Percentiles rank a stretch among this genome's conserved stretches.
Evolutionary conservation across 2,797 vertebrate genomes (phyloP).

Genomic region (Lepilemur ruficaudatus): DNA sequence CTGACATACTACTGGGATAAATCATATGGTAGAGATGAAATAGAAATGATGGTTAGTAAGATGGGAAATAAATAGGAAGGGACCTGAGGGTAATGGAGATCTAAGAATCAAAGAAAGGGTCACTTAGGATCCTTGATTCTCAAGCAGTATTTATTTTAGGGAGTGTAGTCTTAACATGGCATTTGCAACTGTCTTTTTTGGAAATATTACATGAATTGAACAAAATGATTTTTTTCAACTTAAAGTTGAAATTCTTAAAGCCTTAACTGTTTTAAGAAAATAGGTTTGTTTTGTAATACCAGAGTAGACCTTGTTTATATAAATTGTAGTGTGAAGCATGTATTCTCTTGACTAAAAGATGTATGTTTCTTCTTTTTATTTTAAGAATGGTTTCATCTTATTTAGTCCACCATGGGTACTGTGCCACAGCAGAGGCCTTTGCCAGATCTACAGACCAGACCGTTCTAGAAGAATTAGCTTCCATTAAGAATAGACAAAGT

Average conservation of each 20-base stretch:
- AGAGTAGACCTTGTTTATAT: neutral
- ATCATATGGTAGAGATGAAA: neutral
- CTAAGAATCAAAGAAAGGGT: neutral
- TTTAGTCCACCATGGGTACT: slow-evolving; percentile 91
- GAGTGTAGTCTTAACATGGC: neutral
- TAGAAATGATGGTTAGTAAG: neutral
- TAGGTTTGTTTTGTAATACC: slow-evolving; percentile 3
- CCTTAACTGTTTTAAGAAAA: slow-evolving; percentile 3
- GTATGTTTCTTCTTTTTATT: slow-evolving; percentile 77
- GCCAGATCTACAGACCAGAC: slow-evolving; percentile 91
- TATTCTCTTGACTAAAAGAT: slow-evolving; percentile 67
- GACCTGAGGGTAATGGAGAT: no score
- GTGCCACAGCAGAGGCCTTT: slow-evolving; percentile 91
- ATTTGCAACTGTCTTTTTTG: slow-evolving; percentile 16
- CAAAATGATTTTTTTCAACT: slow-evolving; percentile 27
- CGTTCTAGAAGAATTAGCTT: slow-evolving; percentile 90
- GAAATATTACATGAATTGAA: neutral
- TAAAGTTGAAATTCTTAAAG: slow-evolving; percentile 11
- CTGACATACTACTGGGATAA: neutral
- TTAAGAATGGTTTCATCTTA: slow-evolving; percentile 91
- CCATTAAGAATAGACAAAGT: slow-evolving; percentile 92
- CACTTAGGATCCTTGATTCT: neutral
- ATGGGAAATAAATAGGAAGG: neutral
- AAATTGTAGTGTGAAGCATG: slow-evolving; percentile 26
- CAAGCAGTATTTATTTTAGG: neutral